Percentiles rank a stretch among this genome's conserved stretches.
Evolutionary conservation across 2,113 vertebrate genomes (phyloP).

Genomic region (Sinocyclocheilus maitianheensis): DNA sequence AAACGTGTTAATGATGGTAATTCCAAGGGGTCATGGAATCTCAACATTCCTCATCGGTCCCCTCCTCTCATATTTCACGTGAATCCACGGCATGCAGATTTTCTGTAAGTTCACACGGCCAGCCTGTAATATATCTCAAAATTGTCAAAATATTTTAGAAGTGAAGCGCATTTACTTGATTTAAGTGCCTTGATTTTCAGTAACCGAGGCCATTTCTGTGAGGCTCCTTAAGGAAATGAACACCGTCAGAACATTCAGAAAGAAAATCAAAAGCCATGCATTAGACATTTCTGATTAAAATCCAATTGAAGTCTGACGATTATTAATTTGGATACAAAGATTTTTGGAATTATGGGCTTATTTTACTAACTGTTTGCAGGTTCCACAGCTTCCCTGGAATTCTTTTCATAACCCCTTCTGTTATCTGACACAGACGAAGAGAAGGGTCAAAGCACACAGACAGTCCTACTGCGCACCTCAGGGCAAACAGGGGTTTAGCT

Average conservation of each 20-base stretch:
- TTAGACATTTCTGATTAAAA: not conserved
- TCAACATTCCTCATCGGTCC: not conserved
- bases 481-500: slow-evolving; percentile 35
- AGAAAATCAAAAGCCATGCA: not conserved
- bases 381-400: slow-evolving; percentile 22
- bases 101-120: not conserved
- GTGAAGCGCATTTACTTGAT: not conserved
- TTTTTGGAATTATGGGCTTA: not conserved
- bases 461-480: not conserved
- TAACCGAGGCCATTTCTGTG: not conserved
- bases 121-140: not conserved
- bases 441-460: slow-evolving; percentile 28
- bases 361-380: slow-evolving; percentile 5
- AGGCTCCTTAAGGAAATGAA: not conserved
- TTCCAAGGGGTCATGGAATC: slow-evolving; percentile 16
- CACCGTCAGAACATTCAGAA: not conserved
- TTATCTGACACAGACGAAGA: slow-evolving; percentile 37
- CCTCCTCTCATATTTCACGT: not conserved
- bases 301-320: not conserved
- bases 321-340: not conserved
- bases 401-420: slow-evolving; percentile 39
- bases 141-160: not conserved
- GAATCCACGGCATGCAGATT: not conserved
- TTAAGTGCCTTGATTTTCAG: not conserved
- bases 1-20: slow-evolving; percentile 32